phyloP scores from a whole-genome alignment of 2,797 vertebrate genomes.

The Cynopterus sphinx region DNA sequence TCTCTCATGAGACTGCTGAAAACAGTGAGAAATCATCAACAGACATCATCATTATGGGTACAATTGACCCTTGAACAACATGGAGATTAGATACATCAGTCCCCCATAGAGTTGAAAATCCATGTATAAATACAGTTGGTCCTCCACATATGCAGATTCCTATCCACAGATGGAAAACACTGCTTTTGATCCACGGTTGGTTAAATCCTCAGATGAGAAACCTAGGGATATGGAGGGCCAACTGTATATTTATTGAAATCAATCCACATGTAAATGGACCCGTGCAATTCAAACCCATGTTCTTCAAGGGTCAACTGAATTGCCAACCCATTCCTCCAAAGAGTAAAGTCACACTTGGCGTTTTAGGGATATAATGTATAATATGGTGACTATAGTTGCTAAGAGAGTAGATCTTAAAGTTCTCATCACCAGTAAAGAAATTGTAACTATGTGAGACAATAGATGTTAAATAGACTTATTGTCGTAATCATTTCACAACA shows the following conservation, averaged over 20 bases:
- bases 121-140: not conserved
- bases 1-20: conserved; percentile 1
- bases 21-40: not conserved
- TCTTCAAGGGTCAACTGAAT: not conserved
- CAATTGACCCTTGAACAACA: not conserved
- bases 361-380: not conserved
- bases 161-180: not conserved
- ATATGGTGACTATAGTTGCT: not conserved
- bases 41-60: not conserved
- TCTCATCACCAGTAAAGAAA: not conserved
- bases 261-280: not conserved
- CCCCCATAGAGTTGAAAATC: not conserved
- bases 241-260: too few relatives aligned
- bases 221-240: not conserved
- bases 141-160: not conserved
- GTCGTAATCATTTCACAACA: not conserved
- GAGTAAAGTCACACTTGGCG: not conserved
- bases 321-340: not conserved
- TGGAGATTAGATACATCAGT: too few relatives aligned
- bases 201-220: not conserved
- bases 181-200: not conserved
- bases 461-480: not conserved
- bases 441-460: not conserved
- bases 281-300: not conserved
- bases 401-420: not conserved